Evolutionary conservation across 1,140 invertebrate species (phyloP).

Genomic region (Oryctes rhinoceros): DNA sequence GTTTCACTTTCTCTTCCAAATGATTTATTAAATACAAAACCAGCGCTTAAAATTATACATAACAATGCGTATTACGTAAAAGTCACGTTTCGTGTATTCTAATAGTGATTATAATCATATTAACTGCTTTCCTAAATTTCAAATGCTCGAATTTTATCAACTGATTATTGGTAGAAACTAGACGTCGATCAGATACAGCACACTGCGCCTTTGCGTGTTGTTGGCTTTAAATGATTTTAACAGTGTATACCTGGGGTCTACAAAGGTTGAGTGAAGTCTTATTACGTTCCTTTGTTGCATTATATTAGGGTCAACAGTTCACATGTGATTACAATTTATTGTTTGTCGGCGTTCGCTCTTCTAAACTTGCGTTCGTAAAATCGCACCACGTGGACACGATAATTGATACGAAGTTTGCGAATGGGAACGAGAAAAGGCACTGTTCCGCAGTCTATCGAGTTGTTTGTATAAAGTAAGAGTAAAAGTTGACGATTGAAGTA

Average conservation of each 20-base stretch:
- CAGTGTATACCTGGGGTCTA: background rate
- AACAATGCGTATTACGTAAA: too few relatives aligned
- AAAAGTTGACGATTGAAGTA: too few relatives aligned
- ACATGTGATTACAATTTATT: constrained; percentile 6
- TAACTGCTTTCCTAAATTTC: too few relatives aligned
- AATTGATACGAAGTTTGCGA: background rate
- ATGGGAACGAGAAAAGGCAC: background rate
- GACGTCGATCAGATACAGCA: too few relatives aligned
- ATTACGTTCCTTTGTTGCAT: constrained; percentile 18
- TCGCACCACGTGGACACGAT: background rate
- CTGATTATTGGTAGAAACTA: too few relatives aligned
- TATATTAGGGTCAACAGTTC: background rate
- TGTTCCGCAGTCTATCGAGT: background rate
- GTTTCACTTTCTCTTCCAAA: too few relatives aligned
- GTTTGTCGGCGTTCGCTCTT: background rate
- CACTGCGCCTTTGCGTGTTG: background rate
- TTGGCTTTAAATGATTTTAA: constrained; percentile 13
- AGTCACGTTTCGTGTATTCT: too few relatives aligned
- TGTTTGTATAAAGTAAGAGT: background rate
- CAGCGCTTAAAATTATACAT: too few relatives aligned
- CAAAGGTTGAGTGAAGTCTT: background rate
- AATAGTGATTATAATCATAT: too few relatives aligned
- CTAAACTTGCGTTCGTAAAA: background rate
- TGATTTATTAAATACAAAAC: too few relatives aligned
- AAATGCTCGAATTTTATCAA: too few relatives aligned